Base-by-base conservation (phyloP, 2,113 vertebrate genomes). In the Syngnathus floridae region DNA sequence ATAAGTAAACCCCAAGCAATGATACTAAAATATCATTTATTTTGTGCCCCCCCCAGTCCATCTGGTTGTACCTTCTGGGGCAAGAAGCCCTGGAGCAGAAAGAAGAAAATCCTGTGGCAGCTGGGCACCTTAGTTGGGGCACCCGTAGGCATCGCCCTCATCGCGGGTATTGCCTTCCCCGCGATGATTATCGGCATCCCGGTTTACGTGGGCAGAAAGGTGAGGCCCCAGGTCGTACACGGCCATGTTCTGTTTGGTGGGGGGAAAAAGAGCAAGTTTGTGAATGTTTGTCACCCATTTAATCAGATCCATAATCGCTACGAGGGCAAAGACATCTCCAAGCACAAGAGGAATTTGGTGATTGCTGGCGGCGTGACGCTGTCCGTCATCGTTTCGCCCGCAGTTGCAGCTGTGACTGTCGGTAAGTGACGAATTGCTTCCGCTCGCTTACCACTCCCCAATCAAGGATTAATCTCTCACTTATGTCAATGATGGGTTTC, bases 21-120 rank as follows among this genome's bases (percentile, higher is more conserved):
- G 19, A n/a, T 49, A 1, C 19, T 2, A n/a, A 49, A 49, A 9
- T 19, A 49, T 19, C 10, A 2, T 21, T 4, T 13, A 5, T n/a
- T 26, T 12, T 36, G 11, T 14, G 26, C 16, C 10, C 14, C 11
- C 22, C 21, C 62, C 80, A 99, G 97, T 88, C 97, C 97, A 4
- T 99, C 97, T 65, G 96, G 96, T 63, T 98, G 96, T 88, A 99
- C 97, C 0, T 99, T 99, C 75, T 98, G 97, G 97, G 97, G 97
- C n/a, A 99, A 99, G 88, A 99, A 99, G 84, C 96, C 96, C 0
- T 99, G 97, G 97, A 99, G 97, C 84, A 91, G 96, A 69, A 98
- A 99, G 88, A 99, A 99, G 90, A 98, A 99, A 86, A 99, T 99
- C 73, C 72, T 99, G 22, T 98, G 96, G 96, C 97, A 98, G 76